Percentiles rank a stretch among this genome's conserved stretches.
These are phyloP conservation scores for Xenus cinereus DNA, from an alignment of 2,113 vertebrate species.

Conservation along the genomic window DNA sequence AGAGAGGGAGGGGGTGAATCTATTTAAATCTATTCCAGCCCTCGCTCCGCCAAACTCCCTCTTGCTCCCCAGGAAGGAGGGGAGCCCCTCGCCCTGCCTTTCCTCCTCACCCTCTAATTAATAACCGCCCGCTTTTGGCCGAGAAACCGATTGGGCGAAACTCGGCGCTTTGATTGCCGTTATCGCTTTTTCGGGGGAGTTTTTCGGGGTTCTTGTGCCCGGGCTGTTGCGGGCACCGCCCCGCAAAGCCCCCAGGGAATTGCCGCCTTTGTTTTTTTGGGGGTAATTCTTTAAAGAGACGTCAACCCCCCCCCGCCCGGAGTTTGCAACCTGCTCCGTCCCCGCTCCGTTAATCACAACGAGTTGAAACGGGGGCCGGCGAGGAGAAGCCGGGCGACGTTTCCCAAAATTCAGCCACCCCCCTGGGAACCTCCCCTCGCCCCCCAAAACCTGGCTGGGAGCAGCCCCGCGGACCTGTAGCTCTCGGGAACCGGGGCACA, in stretches of 20 bases:
- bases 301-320: accelerated
- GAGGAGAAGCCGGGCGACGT: not conserved
- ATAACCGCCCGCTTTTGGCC: not conserved
- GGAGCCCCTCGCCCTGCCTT: not conserved
- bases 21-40: not conserved
- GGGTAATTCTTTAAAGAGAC: not conserved
- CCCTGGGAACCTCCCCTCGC: not conserved
- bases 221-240: not conserved
- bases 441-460: not conserved
- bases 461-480: not conserved
- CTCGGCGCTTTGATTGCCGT: not conserved
- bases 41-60: not conserved
- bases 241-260: not conserved
- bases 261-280: not conserved
- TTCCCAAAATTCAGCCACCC: not conserved
- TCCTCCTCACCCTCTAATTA: not conserved
- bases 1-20: not conserved
- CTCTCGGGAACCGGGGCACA: not conserved
- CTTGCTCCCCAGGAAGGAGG: not conserved
- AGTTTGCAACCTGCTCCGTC: not conserved
- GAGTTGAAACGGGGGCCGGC: not conserved
- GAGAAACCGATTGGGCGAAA: not conserved
- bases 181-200: not conserved
- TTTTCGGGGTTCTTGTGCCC: not conserved
- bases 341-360: not conserved